Percentiles rank a stretch among this genome's conserved stretches.
Evolutionary conservation across 2,113 vertebrate species (phyloP).

Genomic region (Canis aureus): DNA sequence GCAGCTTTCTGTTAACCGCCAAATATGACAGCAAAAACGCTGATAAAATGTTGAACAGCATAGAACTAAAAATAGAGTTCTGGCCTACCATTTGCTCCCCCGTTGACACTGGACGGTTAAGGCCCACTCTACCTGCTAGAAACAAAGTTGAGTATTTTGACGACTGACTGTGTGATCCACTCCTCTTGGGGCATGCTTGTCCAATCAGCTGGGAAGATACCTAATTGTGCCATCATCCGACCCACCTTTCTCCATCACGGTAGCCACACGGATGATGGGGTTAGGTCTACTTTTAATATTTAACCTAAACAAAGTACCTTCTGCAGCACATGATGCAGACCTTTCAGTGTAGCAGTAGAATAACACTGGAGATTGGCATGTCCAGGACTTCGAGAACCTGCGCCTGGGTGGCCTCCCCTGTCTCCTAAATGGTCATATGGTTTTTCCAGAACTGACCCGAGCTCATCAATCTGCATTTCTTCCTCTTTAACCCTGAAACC

Average conservation of each 20-base stretch:
- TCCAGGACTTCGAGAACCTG: neutral
- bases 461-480: neutral
- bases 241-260: neutral
- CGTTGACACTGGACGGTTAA: neutral
- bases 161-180: neutral
- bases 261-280: neutral
- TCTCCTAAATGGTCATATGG: neutral
- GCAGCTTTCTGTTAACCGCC: constrained; percentile 54
- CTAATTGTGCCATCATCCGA: neutral
- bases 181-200: neutral
- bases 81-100: neutral
- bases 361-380: too few species aligned
- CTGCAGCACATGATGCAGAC: neutral
- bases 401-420: neutral
- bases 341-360: neutral
- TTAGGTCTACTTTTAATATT: neutral
- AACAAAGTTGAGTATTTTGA: neutral
- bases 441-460: neutral
- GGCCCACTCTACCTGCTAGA: neutral
- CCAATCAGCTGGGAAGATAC: neutral
- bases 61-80: constrained; percentile 14
- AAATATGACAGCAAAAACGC: constrained; percentile 47
- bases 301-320: neutral
- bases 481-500: neutral
- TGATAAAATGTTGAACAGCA: constrained; percentile 18